Percentiles rank a stretch among this genome's conserved stretches.
Evolutionary conservation across 2,113 vertebrate genomes (phyloP).

Genomic region (Plectropomus leopardus): DNA sequence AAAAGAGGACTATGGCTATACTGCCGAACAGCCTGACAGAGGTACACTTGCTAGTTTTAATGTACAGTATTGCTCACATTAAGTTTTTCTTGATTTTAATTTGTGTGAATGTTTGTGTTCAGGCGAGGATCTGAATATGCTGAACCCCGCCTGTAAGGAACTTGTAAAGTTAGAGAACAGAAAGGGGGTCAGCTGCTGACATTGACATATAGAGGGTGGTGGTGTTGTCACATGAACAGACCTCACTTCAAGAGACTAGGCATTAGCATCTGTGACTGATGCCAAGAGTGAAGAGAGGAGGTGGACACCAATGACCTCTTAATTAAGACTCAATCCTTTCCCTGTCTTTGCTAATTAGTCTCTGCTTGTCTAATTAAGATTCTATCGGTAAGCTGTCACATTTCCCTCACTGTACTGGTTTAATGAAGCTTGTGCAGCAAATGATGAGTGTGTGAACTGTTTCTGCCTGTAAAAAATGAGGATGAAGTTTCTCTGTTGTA

Average conservation of each 20-base stretch:
- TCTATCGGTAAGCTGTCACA: conserved; percentile 44
- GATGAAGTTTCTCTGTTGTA: conserved; percentile 9
- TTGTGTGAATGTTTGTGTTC: not conserved
- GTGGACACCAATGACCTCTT: conserved; percentile 59
- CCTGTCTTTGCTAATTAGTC: conserved; percentile 75
- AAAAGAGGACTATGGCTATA: not conserved
- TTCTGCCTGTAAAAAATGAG: conserved; percentile 24
- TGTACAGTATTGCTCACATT: not conserved
- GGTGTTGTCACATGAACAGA: conserved; percentile 10
- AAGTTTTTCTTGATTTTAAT: not conserved
- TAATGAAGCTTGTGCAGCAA: conserved; percentile 12
- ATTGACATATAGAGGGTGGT: not conserved
- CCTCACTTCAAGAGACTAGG: not conserved
- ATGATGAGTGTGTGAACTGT: not conserved
- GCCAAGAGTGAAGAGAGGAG: conserved; percentile 26
- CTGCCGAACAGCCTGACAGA: not conserved
- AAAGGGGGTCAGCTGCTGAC: not conserved
- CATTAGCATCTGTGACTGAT: conserved; percentile 33
- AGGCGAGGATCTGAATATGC: not conserved
- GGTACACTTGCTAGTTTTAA: not conserved
- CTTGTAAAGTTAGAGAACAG: not conserved
- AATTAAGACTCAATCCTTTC: conserved; percentile 73
- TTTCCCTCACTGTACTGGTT: conserved; percentile 47
- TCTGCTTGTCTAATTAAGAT: conserved; percentile 74
- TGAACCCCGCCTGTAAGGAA: no score